Percentiles rank a stretch among this genome's conserved stretches.
phyloP scores from a whole-genome alignment of 2,113 vertebrate genomes.

The Podarcis cretensis region DNA sequence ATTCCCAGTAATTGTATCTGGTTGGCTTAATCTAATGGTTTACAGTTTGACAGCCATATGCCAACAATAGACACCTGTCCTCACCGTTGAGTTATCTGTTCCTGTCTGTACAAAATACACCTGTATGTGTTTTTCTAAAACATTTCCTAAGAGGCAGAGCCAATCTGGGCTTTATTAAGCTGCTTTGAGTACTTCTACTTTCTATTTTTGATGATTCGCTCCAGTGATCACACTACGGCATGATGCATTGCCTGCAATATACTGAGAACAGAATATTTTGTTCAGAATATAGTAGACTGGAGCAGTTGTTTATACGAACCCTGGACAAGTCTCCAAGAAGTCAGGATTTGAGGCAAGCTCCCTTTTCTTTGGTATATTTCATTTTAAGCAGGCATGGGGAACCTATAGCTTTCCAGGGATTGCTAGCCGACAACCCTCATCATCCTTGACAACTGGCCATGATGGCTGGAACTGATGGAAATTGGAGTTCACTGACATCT shows the following conservation, averaged over 20 bases:
- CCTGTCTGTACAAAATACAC: neutral
- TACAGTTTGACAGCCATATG: neutral
- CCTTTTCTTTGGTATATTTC: neutral
- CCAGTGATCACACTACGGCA: neutral
- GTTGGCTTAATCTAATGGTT: neutral
- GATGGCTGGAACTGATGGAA: neutral
- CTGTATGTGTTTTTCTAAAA: slow-evolving; percentile 1
- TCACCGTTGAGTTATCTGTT: neutral
- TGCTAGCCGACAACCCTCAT: neutral
- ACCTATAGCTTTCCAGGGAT: neutral
- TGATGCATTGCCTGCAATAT: neutral
- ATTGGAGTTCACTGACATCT: neutral
- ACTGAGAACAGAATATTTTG: neutral
- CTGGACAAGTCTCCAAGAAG: neutral
- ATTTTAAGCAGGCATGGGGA: neutral
- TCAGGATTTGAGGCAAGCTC: neutral
- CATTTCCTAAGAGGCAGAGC: neutral
- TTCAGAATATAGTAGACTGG: neutral
- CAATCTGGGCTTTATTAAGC: slow-evolving; percentile 1
- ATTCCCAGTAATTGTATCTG: neutral
- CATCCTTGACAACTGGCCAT: neutral
- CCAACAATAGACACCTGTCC: neutral
- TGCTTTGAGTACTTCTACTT: neutral
- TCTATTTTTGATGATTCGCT: neutral
- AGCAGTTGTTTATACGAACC: neutral